Conservation (phyloP, 2,113 vertebrate species). For the Shinisaurus crocodilurus region DNA sequence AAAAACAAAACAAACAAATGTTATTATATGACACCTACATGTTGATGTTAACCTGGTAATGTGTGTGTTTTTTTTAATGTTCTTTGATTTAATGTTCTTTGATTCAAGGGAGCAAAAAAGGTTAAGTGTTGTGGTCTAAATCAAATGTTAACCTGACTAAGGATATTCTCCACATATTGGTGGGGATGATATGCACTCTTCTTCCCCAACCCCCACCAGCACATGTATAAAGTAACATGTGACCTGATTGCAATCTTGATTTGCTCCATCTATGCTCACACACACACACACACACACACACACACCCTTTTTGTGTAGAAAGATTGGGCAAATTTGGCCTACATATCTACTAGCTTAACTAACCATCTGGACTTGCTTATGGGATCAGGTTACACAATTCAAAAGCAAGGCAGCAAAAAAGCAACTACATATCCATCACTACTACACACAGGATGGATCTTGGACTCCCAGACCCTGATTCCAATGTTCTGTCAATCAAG, state of each 20-base stretch:
- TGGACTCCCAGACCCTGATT: background rate
- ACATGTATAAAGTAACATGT: background rate
- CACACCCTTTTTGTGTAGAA: background rate
- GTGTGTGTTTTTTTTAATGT: too few species aligned
- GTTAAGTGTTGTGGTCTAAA: too few species aligned
- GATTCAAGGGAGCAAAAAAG: too few species aligned
- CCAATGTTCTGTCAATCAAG: background rate
- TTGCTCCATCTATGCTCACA: background rate
- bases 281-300: too few species aligned
- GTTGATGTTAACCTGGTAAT: background rate
- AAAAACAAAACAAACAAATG: too few species aligned
- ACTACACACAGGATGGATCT: background rate
- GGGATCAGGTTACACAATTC: background rate
- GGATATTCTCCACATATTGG: background rate
- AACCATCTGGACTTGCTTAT: background rate
- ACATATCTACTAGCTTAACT: background rate
- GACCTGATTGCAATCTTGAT: background rate
- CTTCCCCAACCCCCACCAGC: background rate
- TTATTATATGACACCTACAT: too few species aligned
- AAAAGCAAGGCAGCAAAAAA: background rate
- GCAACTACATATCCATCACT: background rate
- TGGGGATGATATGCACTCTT: background rate
- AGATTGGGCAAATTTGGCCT: background rate
- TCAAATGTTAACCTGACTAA: too few species aligned
- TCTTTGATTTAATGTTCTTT: too few species aligned